Conservation (phyloP, 2,113 vertebrate genomes). For the Tachuris rubrigastra region DNA sequence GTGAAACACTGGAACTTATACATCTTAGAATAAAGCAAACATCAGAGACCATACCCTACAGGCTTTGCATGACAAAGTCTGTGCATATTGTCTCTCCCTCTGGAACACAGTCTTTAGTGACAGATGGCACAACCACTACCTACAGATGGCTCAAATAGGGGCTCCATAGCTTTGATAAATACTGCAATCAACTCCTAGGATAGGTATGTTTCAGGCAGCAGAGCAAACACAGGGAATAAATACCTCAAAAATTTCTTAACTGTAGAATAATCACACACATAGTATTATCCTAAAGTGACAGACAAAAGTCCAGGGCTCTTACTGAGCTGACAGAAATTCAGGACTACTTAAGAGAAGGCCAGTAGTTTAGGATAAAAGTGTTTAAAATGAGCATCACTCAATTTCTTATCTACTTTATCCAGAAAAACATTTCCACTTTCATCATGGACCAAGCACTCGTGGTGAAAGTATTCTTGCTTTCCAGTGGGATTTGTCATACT, state of each 20-base stretch:
- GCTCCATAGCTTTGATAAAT: conserved; percentile 65
- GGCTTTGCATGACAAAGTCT: background rate
- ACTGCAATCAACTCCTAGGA: conserved; percentile 66
- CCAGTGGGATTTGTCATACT: conserved; percentile 3
- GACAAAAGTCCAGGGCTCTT: background rate
- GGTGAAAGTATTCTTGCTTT: conserved; percentile 18
- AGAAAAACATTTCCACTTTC: conserved; percentile 49
- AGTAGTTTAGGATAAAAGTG: conserved; percentile 9
- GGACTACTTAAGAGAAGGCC: conserved; percentile 1
- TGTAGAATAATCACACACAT: background rate
- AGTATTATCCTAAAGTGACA: conserved; percentile 13
- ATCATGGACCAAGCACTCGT: background rate
- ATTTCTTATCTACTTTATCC: conserved; percentile 40
- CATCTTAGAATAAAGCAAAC: background rate
- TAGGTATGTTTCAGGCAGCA: conserved; percentile 35
- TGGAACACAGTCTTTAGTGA: conserved; percentile 43
- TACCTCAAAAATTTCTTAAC: conserved; percentile 13
- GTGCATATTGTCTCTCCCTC: conserved; percentile 37
- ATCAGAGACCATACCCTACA: conserved; percentile 23
- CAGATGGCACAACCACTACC: conserved; percentile 55
- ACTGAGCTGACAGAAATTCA: conserved; percentile 28
- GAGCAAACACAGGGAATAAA: conserved; percentile 29
- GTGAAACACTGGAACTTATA: background rate
- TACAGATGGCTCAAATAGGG: conserved; percentile 59
- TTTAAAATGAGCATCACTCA: background rate